Base-by-base conservation (phyloP, 1,140 invertebrate genomes). In the Drosophila varians region DNA sequence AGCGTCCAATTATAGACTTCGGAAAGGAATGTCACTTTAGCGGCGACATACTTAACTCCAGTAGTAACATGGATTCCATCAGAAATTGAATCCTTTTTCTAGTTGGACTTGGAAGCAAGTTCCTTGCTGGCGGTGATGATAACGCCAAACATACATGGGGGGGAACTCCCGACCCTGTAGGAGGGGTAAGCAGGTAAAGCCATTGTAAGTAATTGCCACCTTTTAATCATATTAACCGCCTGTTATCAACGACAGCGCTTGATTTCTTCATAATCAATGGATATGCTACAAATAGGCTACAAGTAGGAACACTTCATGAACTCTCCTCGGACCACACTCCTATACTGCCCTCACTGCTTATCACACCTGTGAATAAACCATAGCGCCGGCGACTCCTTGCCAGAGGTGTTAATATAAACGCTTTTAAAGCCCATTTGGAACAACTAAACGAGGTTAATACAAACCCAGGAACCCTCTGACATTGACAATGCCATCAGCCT, bases 161-260 rank as follows among this genome's bases (percentile, higher is more conserved):
- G n/a, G n/a, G n/a, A n/a, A n/a, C n/a, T n/a, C n/a, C n/a, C n/a
- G n/a, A n/a, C n/a, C n/a, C n/a, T n/a, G n/a, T n/a, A n/a, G n/a
- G n/a, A n/a, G n/a, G n/a, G n/a, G n/a, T n/a, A n/a, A n/a, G n/a
- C n/a, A n/a, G n/a, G n/a, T n/a, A n/a, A n/a, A n/a, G 56, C 1
- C 46, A 31, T 4, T 58, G 43, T 9, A 58, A 49, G 36, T 51
- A 2, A 9, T 45, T 45, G 43, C 43, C 43, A 45, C 21, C n/a
- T 23, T 45, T 12, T 45, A 45, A 19, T 45, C 19, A 12, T 45
- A n/a, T 12, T 25, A 23, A 45, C 19, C 19, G 8, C n/a, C 43
- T 23, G 3, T 3, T 45, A 25, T n/a, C 19, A 23, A 19, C 43
- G 43, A 25, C 11, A 25, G 18, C 43, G 4, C 43, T 45, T 45